A percentile compares a stretch with the other conserved stretches of the same genome.
Evolutionary conservation across 2,113 vertebrate genomes (phyloP).

Genomic region (Pseudonaja textilis): DNA sequence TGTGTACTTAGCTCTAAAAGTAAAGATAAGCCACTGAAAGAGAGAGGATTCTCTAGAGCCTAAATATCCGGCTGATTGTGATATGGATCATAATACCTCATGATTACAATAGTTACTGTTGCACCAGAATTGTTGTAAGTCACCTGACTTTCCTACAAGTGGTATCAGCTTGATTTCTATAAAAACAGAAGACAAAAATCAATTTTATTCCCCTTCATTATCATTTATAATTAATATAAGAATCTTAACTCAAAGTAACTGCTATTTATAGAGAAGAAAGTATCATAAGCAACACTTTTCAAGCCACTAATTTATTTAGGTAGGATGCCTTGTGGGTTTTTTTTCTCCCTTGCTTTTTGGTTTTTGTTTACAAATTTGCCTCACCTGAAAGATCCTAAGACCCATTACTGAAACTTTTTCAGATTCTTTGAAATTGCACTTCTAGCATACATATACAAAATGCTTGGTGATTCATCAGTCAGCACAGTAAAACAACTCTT

Average conservation of each 20-base stretch:
- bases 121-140: background rate
- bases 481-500: background rate
- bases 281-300: constrained; percentile 23
- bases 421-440: constrained; percentile 35
- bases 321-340: constrained; percentile 24
- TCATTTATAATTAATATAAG: constrained; percentile 25
- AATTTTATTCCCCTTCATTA: constrained; percentile 17
- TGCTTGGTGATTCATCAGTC: background rate
- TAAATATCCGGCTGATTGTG: too few species aligned
- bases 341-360: constrained; percentile 45
- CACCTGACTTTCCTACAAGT: background rate
- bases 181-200: constrained; percentile 14
- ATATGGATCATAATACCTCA: constrained; percentile 1
- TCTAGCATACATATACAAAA: constrained; percentile 38
- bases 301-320: constrained; percentile 30
- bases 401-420: constrained; percentile 41
- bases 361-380: constrained; percentile 29
- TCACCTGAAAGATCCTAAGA: constrained; percentile 43
- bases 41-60: too few species aligned
- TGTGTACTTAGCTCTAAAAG: too few species aligned
- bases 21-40: too few species aligned
- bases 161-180: background rate
- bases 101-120: background rate
- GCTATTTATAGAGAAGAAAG: constrained; percentile 19
- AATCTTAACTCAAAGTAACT: background rate